A percentile compares a stretch with the other conserved stretches of the same genome.
Evolutionary conservation across 2,797 vertebrate species (phyloP).

Genomic region (Geotrypetes seraphini): DNA sequence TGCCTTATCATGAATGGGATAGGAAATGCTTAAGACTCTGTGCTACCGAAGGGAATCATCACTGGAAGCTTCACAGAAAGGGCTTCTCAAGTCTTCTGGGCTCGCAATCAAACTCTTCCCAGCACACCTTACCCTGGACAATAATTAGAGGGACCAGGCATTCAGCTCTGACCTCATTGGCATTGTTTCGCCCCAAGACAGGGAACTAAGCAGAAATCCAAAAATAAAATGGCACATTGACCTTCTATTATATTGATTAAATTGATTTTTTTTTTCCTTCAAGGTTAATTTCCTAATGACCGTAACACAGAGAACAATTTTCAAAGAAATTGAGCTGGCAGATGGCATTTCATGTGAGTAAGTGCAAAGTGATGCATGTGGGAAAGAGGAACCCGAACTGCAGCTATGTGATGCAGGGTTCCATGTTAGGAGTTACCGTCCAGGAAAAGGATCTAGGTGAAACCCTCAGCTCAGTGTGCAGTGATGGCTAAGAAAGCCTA

Average conservation of each 20-base stretch:
- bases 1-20: background rate
- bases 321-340: too few relatives aligned
- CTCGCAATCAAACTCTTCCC: conserved; percentile 5
- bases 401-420: too few relatives aligned
- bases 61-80: background rate
- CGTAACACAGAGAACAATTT: too few relatives aligned
- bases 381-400: too few relatives aligned
- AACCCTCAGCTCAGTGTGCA: too few relatives aligned
- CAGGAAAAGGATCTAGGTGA: too few relatives aligned
- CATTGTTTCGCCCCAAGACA: conserved; percentile 35
- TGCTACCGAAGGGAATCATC: conserved; percentile 7
- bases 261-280: background rate
- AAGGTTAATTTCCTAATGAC: conserved; percentile 20
- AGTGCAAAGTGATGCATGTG: too few relatives aligned
- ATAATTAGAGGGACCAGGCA: conserved; percentile 1
- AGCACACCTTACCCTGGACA: background rate
- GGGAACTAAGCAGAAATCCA: conserved; percentile 18
- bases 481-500: too few relatives aligned
- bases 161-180: conserved; percentile 18
- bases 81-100: conserved; percentile 10
- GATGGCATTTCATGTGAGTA: too few relatives aligned
- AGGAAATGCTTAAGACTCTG: conserved; percentile 21
- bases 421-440: too few relatives aligned
- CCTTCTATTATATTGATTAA: conserved; percentile 8
- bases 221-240: conserved; percentile 7